Evolutionary conservation across 2,113 vertebrate species (phyloP).

Genomic region (Leucopternis melanops): DNA sequence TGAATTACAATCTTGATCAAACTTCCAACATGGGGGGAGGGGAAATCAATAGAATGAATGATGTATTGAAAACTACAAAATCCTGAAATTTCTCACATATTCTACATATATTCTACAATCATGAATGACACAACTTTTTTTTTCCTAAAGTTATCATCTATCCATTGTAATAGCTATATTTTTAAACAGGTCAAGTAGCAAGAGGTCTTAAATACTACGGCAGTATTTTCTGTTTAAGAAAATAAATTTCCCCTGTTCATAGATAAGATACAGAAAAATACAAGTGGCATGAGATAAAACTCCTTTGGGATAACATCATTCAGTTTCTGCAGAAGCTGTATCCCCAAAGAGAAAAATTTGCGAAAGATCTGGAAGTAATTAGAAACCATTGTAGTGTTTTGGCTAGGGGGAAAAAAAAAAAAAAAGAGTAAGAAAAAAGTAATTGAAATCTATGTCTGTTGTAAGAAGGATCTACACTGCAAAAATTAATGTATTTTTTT

Average conservation of each 20-base stretch:
- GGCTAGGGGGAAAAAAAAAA: neutral
- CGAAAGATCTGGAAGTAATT: constrained; percentile 73
- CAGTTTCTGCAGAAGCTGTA: constrained; percentile 46
- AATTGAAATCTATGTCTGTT: constrained; percentile 58
- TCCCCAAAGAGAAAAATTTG: constrained; percentile 10
- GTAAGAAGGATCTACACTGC: constrained; percentile 60
- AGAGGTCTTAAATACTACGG: neutral
- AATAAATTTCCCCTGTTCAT: constrained; percentile 68
- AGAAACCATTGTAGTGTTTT: constrained; percentile 58
- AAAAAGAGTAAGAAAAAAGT: constrained; percentile 29
- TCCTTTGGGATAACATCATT: constrained; percentile 62
- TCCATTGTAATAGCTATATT: neutral
- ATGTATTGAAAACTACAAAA: neutral
- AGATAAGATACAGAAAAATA: constrained; percentile 69
- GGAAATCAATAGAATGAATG: constrained; percentile 10
- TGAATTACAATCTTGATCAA: neutral
- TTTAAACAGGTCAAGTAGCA: neutral
- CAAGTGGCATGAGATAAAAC: constrained; percentile 64
- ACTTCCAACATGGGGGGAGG: neutral
- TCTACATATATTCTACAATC: neutral
- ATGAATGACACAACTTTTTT: constrained; percentile 17
- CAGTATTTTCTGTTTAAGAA: constrained; percentile 18
- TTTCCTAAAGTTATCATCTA: neutral
- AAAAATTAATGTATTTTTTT: constrained; percentile 35
- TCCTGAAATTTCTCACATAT: neutral